Percentiles rank a stretch among this genome's conserved stretches.
phyloP scores from a whole-genome alignment of 2,113 vertebrate genomes.

The Megaceryle torquata region DNA sequence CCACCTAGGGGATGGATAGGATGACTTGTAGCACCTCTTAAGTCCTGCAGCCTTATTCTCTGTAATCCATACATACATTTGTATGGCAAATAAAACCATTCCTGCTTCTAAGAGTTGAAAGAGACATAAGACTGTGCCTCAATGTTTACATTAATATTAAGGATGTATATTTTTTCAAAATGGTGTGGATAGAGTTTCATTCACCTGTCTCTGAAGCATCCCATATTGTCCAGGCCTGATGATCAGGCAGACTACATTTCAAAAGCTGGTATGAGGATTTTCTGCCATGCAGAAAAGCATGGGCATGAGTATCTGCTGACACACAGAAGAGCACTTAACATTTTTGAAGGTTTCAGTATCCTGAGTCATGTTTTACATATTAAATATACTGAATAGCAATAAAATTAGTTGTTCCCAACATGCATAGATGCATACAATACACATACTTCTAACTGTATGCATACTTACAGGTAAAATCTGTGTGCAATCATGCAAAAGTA shows the following conservation, averaged over 20 bases:
- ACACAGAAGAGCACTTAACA: not conserved
- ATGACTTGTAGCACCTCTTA: not conserved
- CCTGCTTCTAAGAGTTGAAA: not conserved
- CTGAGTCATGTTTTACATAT: not conserved
- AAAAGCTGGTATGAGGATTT: not conserved
- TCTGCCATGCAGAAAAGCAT: not conserved
- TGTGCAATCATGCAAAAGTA: not conserved
- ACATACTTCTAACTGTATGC: no score
- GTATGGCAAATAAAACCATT: not conserved
- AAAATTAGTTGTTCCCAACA: not conserved
- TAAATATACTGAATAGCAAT: not conserved
- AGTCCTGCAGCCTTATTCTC: not conserved
- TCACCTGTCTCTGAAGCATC: not conserved
- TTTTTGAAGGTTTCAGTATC: not conserved
- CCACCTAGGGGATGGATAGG: not conserved
- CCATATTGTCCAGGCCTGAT: not conserved
- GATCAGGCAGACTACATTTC: not conserved
- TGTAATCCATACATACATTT: not conserved
- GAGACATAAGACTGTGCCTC: not conserved
- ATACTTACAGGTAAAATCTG: not conserved
- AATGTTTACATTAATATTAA: not conserved
- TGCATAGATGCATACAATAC: not conserved
- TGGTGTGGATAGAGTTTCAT: not conserved
- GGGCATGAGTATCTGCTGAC: not conserved
- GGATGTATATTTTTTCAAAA: not conserved